Evolutionary conservation across 1,140 invertebrate species (phyloP), one percentile per base, ranked within the genome.

Genomic region (Philotrypesis tridentata): DNA sequence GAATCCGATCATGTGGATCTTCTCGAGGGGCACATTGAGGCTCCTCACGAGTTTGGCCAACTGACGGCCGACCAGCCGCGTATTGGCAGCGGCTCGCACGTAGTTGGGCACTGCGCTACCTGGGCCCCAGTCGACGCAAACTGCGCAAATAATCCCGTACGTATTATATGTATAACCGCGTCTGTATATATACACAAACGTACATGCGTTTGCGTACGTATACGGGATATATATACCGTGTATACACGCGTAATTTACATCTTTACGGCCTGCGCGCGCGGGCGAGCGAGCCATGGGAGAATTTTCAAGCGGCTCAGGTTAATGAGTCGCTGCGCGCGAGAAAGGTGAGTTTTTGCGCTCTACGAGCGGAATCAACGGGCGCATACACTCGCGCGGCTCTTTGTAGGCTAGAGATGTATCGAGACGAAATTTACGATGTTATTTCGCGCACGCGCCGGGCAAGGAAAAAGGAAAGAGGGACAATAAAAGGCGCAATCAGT

Each of bases 121-220:
- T 31, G 95, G 95, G 84, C 97, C 96, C 98, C 98, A 99, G 89
- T 99, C 97, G 5, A 99, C 97, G 87, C 97, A 97, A 33, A 99
- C 97, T 97, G 89, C 48, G 48, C 48, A 55, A 55, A 17, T 17
- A n/a, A 55, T 21, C n/a, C n/a, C 4, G 33, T 37, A 37, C 4
- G 9, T 37, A 3, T 9, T 37, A 9, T 37, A 37, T 37, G 3
- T 37, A 37, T 14, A n/a, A 55, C 7, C 12, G 21, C 6, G 48
- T 55, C 5, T 21, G 7, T 14, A 55, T 55, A 43, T 37, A 37
- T 37, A 14, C 40, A 14, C 40, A 43, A 14, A 11, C 12, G 12
- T 14, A 9, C 40, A 2, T 14, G 40, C 9, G 17, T 55, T 55
- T 7, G 7, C 21, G 17, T 55, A 14, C 1, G 17, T 55, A 55